A percentile compares a stretch with the other conserved stretches of the same genome.
Evolutionary conservation across 2,797 vertebrate species (phyloP).

Genomic region (Macropodus opercularis): DNA sequence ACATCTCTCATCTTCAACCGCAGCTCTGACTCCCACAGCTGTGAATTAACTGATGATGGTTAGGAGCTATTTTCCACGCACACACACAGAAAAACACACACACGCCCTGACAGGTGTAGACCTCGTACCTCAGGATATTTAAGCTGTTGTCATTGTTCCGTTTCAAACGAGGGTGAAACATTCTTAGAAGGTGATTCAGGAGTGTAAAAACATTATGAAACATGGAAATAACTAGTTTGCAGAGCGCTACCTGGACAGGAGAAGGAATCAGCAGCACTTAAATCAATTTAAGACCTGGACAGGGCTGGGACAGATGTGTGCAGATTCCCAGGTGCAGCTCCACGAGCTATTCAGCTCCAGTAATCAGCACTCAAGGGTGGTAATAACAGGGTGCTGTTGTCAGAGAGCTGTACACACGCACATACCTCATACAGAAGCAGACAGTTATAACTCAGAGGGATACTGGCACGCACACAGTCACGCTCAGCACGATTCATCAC

Average conservation of each 20-base stretch:
- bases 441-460: slow-evolving; percentile 31
- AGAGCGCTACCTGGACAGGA: slow-evolving; percentile 19
- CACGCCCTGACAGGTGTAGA: slow-evolving; percentile 52
- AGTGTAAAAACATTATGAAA: slow-evolving; percentile 65
- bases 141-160: slow-evolving; percentile 45
- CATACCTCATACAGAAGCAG: slow-evolving; percentile 32
- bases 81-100: slow-evolving; percentile 21
- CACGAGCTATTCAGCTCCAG: slow-evolving; percentile 69
- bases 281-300: slow-evolving; percentile 53
- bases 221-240: slow-evolving; percentile 51
- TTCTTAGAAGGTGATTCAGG: slow-evolving; percentile 74
- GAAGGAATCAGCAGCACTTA: slow-evolving; percentile 38
- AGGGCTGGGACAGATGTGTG: slow-evolving; percentile 73
- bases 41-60: slow-evolving; percentile 46
- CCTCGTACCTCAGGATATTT: slow-evolving; percentile 25
- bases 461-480: slow-evolving; percentile 59
- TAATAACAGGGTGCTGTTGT: slow-evolving; percentile 75
- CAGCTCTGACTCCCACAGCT: slow-evolving; percentile 39
- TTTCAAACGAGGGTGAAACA: slow-evolving; percentile 42
- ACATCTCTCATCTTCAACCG: slow-evolving; percentile 42
- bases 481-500: slow-evolving; percentile 22
- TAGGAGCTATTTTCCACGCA: slow-evolving; percentile 35
- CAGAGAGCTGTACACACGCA: slow-evolving; percentile 39
- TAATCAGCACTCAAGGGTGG: slow-evolving; percentile 61
- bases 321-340: slow-evolving; percentile 74